Percentiles rank a stretch among this genome's conserved stretches.
Conservation (phyloP, 2,888 invertebrate species). For the Chymomyza caudatula region DNA sequence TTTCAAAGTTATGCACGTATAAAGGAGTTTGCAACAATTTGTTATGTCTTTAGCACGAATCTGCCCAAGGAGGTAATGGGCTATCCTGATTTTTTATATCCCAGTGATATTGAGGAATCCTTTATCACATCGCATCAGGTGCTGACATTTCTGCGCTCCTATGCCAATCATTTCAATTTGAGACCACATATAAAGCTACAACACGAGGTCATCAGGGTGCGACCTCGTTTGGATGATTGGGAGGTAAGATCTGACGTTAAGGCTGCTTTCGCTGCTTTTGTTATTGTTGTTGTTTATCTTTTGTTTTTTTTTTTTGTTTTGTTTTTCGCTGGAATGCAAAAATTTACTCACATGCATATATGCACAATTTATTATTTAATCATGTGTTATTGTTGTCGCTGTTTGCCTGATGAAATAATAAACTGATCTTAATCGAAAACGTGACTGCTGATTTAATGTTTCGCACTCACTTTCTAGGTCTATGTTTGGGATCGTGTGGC, state of each 20-base stretch:
- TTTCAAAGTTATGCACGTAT: not conserved
- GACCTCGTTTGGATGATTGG: conserved; percentile 81
- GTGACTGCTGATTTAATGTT: not conserved
- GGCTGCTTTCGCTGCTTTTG: conserved; percentile 68
- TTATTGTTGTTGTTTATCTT: not conserved
- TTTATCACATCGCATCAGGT: conserved; percentile 88
- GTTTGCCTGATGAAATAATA: conserved; percentile 11
- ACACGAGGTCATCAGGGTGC: conserved; percentile 81
- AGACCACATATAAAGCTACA: conserved; percentile 82
- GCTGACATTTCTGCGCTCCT: conserved; percentile 85
- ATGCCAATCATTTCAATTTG: conserved; percentile 85
- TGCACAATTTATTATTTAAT: conserved; percentile 7
- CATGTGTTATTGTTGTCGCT: conserved; percentile 13
- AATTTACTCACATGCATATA: not conserved
- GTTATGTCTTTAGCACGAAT: conserved; percentile 84
- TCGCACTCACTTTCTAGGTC: conserved; percentile 49
- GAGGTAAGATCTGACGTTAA: conserved; percentile 79
- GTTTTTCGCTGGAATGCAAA: not conserved
- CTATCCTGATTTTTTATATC: conserved; percentile 90
- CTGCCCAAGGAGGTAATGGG: conserved; percentile 97
- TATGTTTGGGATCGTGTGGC: conserved; percentile 69
- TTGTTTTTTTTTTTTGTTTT: not conserved
- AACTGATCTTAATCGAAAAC: not conserved
- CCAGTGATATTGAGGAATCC: conserved; percentile 82
- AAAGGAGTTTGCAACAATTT: not conserved